Conservation (phyloP, 2,888 invertebrate species). For the Dascillus cervinus region DNA sequence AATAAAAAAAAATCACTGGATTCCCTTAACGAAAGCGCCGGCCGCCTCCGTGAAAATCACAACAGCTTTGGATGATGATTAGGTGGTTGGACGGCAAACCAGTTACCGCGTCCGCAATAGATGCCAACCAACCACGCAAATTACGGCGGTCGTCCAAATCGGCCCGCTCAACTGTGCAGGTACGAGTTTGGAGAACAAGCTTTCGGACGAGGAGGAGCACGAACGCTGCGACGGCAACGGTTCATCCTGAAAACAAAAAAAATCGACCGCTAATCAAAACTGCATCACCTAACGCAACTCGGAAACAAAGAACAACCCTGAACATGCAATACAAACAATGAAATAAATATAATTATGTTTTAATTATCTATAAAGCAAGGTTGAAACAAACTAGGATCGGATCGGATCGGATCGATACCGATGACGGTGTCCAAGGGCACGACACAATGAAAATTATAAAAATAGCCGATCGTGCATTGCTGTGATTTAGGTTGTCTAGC, state of each 20-base stretch:
- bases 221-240: background rate
- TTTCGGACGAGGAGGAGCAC: conserved; percentile 12
- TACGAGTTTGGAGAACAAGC: conserved; percentile 50
- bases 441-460: too few species aligned
- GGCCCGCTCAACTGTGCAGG: conserved; percentile 50
- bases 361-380: conserved; percentile 40
- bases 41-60: conserved; percentile 28
- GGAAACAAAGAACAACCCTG: conserved; percentile 33
- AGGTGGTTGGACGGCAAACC: conserved; percentile 15
- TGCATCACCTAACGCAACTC: conserved; percentile 12
- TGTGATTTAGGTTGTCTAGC: background rate
- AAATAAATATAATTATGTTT: conserved; percentile 36
- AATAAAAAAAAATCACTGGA: conserved; percentile 14
- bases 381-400: conserved; percentile 28
- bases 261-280: too few species aligned
- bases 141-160: conserved; percentile 52
- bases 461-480: too few species aligned
- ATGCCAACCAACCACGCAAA: conserved; percentile 57
- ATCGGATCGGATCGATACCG: conserved; percentile 18
- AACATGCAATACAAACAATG: conserved; percentile 32
- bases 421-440: too few species aligned
- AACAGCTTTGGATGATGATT: conserved; percentile 38
- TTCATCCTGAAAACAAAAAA: too few species aligned
- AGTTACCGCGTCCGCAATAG: conserved; percentile 53
- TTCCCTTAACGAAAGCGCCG: conserved; percentile 8